These are phyloP conservation scores for Pagrus major DNA, from an alignment of 2,113 vertebrate species.

Conservation along the genomic window DNA sequence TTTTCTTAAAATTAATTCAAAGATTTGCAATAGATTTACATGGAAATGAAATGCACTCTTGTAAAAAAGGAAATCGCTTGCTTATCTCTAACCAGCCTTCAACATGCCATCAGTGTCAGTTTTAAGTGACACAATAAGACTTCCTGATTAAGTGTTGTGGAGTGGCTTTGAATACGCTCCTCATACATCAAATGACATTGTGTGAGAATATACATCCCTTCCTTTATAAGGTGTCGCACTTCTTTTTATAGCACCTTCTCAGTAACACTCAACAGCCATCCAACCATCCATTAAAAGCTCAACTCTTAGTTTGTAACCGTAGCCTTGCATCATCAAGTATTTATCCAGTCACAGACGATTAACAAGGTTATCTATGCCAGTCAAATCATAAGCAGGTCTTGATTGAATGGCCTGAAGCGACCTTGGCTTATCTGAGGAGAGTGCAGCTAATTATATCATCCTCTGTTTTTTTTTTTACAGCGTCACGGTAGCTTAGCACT, in stretches of 20 bases:
- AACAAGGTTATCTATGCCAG: slow-evolving; percentile 35
- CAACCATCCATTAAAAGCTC: not conserved
- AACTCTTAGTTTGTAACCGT: slow-evolving; percentile 31
- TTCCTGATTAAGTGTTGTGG: not conserved
- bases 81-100: not conserved
- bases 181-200: not conserved
- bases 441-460: slow-evolving; percentile 45
- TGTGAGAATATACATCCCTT: not conserved
- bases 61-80: not conserved
- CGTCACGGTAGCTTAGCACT: slow-evolving; percentile 38
- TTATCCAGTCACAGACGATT: slow-evolving; percentile 57
- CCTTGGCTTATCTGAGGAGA: slow-evolving; percentile 40
- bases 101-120: not conserved
- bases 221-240: too few species aligned
- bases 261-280: slow-evolving; percentile 4
- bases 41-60: not conserved
- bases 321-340: slow-evolving; percentile 27
- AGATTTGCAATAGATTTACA: not conserved
- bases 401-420: slow-evolving; percentile 41
- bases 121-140: not conserved
- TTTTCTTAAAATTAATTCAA: too few species aligned
- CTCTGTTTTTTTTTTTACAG: slow-evolving; percentile 3
- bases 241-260: not conserved
- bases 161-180: not conserved
- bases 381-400: slow-evolving; percentile 41